Conservation (phyloP, 2,797 vertebrate species). For the Hippopotamyrus pictus region DNA sequence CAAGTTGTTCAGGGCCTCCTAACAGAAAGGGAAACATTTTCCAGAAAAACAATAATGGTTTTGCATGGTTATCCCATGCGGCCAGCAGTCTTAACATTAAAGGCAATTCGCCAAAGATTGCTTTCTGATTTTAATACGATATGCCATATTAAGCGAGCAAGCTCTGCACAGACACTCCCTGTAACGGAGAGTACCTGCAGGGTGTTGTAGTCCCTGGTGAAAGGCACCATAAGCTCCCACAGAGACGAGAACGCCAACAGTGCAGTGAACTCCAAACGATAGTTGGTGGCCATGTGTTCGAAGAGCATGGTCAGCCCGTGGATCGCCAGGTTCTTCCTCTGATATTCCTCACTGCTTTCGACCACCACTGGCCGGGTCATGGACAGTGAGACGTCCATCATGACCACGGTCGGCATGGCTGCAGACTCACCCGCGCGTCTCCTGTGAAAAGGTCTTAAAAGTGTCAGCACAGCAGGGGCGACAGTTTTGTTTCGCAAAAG, state of each 20-base stretch:
- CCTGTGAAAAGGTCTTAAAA: neutral
- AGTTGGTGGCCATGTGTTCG: conserved; percentile 97
- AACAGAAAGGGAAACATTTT: conserved; percentile 19
- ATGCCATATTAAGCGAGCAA: neutral
- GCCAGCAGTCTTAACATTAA: neutral
- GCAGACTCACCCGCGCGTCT: neutral
- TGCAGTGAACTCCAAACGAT: conserved; percentile 90
- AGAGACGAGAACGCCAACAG: conserved; percentile 91
- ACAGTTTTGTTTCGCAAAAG: neutral
- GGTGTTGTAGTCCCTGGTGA: conserved; percentile 94
- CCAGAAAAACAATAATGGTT: neutral
- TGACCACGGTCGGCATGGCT: conserved; percentile 90
- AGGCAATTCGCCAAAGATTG: neutral
- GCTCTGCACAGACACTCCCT: neutral
- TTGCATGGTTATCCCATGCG: neutral
- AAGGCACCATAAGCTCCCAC: conserved; percentile 92
- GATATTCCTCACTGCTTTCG: conserved; percentile 87
- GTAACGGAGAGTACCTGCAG: conserved; percentile 68
- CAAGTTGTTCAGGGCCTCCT: conserved; percentile 91
- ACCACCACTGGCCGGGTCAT: conserved; percentile 90
- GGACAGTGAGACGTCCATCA: conserved; percentile 94
- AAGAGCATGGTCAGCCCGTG: conserved; percentile 96
- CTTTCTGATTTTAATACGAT: neutral
- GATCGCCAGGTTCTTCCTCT: conserved; percentile 89
- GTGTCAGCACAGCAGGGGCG: neutral